These are phyloP conservation scores for Prosopocoilus inquinatus DNA, from an alignment of 2,888 invertebrate species.

Conservation along the genomic window DNA sequence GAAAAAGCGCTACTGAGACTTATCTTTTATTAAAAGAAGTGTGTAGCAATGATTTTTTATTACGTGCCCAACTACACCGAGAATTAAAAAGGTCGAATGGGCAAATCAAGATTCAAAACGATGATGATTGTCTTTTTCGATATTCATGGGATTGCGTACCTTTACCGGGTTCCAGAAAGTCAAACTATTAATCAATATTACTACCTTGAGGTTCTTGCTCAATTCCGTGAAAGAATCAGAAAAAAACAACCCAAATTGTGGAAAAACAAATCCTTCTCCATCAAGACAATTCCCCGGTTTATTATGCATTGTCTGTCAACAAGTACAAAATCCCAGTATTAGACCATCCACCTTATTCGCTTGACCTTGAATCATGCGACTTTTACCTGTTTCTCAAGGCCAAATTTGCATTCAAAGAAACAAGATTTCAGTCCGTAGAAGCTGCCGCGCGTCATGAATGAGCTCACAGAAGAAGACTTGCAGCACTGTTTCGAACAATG, in stretches of 20 bases:
- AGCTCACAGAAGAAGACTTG: background rate
- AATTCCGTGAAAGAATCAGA: background rate
- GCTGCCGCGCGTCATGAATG: too few relatives aligned
- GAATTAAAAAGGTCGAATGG: slow-evolving; percentile 1
- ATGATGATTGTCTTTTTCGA: slow-evolving; percentile 3
- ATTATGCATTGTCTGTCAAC: too few relatives aligned
- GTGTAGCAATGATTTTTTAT: background rate
- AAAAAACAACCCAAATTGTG: background rate
- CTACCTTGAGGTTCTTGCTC: background rate
- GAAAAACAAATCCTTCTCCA: slow-evolving; percentile 1
- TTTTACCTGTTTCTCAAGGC: background rate
- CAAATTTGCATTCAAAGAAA: too few relatives aligned
- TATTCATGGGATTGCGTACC: background rate
- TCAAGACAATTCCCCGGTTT: background rate
- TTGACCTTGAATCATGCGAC: background rate
- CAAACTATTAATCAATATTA: background rate
- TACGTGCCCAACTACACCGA: background rate
- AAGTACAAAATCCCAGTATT: too few relatives aligned
- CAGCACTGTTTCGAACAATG: background rate
- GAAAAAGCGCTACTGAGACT: background rate
- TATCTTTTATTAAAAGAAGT: background rate
- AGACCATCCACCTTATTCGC: background rate
- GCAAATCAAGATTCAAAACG: slow-evolving; percentile 6
- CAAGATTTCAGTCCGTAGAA: too few relatives aligned
- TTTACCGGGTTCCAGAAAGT: background rate